These are phyloP conservation scores for Adelosebastes latens DNA, from an alignment of 2,797 vertebrate species.

Conservation along the genomic window DNA sequence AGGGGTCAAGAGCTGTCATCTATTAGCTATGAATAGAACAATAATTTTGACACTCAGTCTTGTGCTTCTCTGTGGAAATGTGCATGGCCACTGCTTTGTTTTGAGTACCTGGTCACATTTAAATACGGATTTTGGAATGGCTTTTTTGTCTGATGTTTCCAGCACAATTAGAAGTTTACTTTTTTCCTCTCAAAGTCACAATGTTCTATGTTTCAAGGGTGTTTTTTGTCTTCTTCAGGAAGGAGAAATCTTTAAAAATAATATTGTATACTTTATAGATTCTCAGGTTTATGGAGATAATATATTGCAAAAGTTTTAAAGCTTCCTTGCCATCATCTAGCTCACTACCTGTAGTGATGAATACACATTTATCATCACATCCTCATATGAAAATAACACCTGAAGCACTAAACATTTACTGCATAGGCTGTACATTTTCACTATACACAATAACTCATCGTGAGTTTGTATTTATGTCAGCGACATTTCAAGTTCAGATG, in stretches of 20 bases:
- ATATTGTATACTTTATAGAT: conserved; percentile 56
- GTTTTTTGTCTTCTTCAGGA: conserved; percentile 43
- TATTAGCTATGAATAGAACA: conserved; percentile 52
- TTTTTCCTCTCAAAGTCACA: conserved; percentile 25
- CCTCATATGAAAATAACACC: conserved; percentile 12
- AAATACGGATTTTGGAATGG: conserved; percentile 37
- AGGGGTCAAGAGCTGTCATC: not conserved
- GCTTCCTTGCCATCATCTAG: conserved; percentile 54
- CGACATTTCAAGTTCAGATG: conserved; percentile 27
- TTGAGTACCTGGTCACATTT: conserved; percentile 30
- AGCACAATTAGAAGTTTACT: conserved; percentile 35
- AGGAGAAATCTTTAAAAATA: conserved; percentile 28
- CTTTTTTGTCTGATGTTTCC: conserved; percentile 38
- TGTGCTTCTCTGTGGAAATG: conserved; percentile 53
- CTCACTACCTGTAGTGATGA: conserved; percentile 38
- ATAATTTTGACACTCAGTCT: conserved; percentile 38
- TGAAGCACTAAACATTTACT: conserved; percentile 35
- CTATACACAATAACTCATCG: conserved; percentile 26
- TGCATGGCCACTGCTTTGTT: conserved; percentile 65
- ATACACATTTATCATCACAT: conserved; percentile 25
- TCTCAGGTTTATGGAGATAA: conserved; percentile 78
- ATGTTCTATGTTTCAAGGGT: conserved; percentile 23
- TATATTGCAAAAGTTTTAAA: conserved; percentile 62
- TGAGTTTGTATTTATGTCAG: conserved; percentile 39
- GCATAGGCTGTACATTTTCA: conserved; percentile 26